phyloP scores from a whole-genome alignment of 2,113 vertebrate species.

The Sinocyclocheilus anophthalmus region DNA sequence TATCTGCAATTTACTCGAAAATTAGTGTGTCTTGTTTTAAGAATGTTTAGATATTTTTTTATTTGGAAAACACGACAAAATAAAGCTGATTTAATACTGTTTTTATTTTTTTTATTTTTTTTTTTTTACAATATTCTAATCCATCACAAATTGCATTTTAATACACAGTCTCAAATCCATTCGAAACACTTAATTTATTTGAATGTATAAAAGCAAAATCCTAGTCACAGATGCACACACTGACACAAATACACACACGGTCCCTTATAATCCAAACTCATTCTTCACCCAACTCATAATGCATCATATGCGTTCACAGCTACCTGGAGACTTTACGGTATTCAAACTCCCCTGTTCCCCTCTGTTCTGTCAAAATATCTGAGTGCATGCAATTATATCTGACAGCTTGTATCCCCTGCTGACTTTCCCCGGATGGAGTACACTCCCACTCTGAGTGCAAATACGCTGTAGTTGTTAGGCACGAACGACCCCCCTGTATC shows the following conservation, averaged over 20 bases:
- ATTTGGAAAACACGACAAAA: no score
- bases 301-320: not conserved
- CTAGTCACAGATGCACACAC: not conserved
- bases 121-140: not conserved
- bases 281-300: constrained; percentile 33
- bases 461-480: constrained; percentile 22
- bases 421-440: constrained; percentile 25
- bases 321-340: constrained; percentile 41
- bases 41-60: not conserved
- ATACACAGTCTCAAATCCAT: not conserved
- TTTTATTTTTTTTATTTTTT: no score
- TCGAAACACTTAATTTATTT: not conserved
- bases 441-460: constrained; percentile 20
- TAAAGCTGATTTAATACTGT: no score
- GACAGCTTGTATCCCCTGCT: constrained; percentile 48
- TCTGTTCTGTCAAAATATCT: constrained; percentile 37
- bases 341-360: constrained; percentile 15
- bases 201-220: not conserved
- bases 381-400: constrained; percentile 39
- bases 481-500: not conserved
- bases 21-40: not conserved
- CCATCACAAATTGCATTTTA: no score
- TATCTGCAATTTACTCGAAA: not conserved
- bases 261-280: constrained; percentile 5
- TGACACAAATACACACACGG: not conserved